Evolutionary conservation across 2,888 invertebrate genomes (phyloP).

Genomic region (Nebria salina): DNA sequence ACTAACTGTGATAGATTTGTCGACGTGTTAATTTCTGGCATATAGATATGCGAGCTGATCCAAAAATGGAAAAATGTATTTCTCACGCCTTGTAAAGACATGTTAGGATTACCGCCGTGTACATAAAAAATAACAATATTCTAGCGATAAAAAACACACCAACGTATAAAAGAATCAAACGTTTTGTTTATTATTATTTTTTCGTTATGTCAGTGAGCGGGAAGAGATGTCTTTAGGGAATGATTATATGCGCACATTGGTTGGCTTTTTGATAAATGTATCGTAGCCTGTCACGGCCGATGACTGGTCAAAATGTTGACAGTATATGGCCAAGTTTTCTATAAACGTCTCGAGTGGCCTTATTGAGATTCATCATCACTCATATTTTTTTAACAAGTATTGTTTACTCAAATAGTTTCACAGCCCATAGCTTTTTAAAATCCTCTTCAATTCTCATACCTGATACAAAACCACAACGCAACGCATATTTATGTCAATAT

Average conservation of each 20-base stretch:
- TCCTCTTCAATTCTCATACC: not conserved
- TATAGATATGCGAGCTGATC: too few relatives aligned
- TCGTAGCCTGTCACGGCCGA: conserved; percentile 32
- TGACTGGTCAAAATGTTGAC: conserved; percentile 42
- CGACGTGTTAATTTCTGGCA: too few relatives aligned
- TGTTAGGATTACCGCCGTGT: not conserved
- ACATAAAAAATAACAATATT: not conserved
- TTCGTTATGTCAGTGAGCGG: conserved; percentile 5
- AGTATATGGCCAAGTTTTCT: conserved; percentile 17
- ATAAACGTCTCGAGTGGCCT: conserved; percentile 37
- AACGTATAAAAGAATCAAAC: not conserved
- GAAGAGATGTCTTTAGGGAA: conserved; percentile 37
- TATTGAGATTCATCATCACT: conserved; percentile 42
- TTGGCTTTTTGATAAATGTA: conserved; percentile 42
- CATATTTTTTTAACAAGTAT: conserved; percentile 42
- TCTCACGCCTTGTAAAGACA: conserved; percentile 25
- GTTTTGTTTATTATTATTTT: conserved; percentile 13
- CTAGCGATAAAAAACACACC: not conserved
- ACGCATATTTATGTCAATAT: not conserved
- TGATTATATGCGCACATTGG: conserved; percentile 36
- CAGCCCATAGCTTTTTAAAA: not conserved
- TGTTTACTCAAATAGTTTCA: conserved; percentile 40
- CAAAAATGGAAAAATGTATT: not conserved
- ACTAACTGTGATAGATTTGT: too few relatives aligned
- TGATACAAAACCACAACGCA: not conserved